Conservation (phyloP, 2,888 invertebrate species). For the Drosophila vallismaia region DNA sequence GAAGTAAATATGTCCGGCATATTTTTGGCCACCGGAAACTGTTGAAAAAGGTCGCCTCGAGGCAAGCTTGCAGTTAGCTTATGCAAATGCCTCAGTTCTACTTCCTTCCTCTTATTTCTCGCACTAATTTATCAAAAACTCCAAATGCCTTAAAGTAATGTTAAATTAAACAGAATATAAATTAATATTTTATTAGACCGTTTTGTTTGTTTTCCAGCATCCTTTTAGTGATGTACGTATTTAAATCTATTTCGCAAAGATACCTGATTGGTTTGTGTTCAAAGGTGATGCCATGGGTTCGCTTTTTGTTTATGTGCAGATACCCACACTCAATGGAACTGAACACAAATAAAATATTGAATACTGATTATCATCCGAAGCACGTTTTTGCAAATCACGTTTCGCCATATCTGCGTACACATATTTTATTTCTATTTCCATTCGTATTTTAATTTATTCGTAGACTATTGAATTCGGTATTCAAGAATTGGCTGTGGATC, state of each 20-base stretch:
- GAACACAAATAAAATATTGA: constrained; percentile 35
- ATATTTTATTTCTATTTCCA: constrained; percentile 18
- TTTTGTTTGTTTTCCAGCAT: constrained; percentile 1
- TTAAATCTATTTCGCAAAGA: too few relatives aligned
- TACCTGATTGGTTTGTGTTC: constrained; percentile 7
- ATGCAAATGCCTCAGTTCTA: constrained; percentile 1
- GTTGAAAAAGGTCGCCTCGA: not conserved
- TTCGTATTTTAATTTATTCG: constrained; percentile 30
- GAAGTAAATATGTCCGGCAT: not conserved
- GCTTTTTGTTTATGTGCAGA: constrained; percentile 18
- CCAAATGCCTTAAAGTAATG: constrained; percentile 1
- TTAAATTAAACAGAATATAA: not conserved
- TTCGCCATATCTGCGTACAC: constrained; percentile 34
- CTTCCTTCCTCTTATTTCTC: not conserved
- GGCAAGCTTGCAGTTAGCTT: constrained; percentile 1
- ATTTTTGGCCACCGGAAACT: not conserved
- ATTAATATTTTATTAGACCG: not conserved
- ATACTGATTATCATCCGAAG: constrained; percentile 54
- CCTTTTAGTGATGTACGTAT: not conserved
- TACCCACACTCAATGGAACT: constrained; percentile 9
- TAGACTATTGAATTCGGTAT: constrained; percentile 27
- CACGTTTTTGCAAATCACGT: constrained; percentile 77
- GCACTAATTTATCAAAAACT: constrained; percentile 1
- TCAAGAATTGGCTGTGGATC: not conserved
- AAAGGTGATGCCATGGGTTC: not conserved